These are phyloP conservation scores for Aethina tumida DNA, from an alignment of 1,140 invertebrate species.

Conservation along the genomic window DNA sequence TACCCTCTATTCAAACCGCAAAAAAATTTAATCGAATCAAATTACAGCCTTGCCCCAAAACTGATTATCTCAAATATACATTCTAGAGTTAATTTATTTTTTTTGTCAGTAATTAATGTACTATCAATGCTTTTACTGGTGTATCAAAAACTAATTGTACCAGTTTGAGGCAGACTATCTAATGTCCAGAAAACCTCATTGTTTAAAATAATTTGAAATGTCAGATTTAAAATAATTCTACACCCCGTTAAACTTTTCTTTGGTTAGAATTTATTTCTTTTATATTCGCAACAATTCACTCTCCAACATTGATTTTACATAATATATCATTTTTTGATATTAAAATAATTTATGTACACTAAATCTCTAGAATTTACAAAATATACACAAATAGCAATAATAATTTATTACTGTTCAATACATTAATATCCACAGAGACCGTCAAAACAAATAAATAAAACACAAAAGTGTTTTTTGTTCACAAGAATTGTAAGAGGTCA, in stretches of 20 bases:
- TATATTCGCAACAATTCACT: not conserved
- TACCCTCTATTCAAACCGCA: not conserved
- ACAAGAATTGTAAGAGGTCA: not conserved
- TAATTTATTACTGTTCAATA: conserved; percentile 16
- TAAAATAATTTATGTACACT: conserved; percentile 17
- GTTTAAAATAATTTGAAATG: not conserved
- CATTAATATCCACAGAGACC: conserved; percentile 9
- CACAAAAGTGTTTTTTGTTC: not conserved
- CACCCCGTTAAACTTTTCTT: not conserved
- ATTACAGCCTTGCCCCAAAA: not conserved
- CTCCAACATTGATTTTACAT: conserved; percentile 4
- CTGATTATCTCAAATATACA: not conserved
- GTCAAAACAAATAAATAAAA: conserved; percentile 4
- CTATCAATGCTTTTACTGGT: too few relatives aligned
- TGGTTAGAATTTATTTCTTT: not conserved
- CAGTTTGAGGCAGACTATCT: conserved; percentile 8
- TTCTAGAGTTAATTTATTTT: too few relatives aligned
- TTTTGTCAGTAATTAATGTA: too few relatives aligned
- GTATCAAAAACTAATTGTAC: conserved; percentile 6
- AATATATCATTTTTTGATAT: conserved; percentile 14
- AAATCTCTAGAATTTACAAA: conserved; percentile 10
- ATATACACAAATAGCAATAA: conserved; percentile 16
- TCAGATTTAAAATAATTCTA: not conserved
- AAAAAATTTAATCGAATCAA: not conserved
- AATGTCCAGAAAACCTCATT: too few relatives aligned